Evolutionary conservation across 2,888 invertebrate species (phyloP).

Genomic region (Clusia tigrina): DNA sequence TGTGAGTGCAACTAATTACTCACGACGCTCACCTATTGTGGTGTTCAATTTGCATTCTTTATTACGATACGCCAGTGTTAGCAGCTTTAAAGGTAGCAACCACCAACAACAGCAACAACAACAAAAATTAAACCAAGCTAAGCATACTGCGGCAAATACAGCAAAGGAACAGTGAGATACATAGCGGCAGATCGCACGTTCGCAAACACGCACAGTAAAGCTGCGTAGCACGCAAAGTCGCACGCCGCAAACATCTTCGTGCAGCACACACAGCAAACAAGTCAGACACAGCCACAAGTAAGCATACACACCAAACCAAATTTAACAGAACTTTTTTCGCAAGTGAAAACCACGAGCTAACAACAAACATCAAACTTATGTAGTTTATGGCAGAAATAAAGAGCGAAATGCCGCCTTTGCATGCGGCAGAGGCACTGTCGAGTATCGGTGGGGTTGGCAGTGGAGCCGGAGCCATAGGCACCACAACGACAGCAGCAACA

Average conservation of each 20-base stretch:
- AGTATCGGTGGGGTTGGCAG: slow-evolving; percentile 32
- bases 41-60: neutral
- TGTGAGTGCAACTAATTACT: neutral
- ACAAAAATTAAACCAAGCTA: neutral
- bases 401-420: slow-evolving; percentile 61
- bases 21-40: neutral
- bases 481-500: slow-evolving; percentile 31
- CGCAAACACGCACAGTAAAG: neutral
- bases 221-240: neutral
- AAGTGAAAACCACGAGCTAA: neutral
- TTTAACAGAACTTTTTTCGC: neutral
- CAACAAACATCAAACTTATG: slow-evolving; percentile 40
- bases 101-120: slow-evolving; percentile 16
- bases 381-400: slow-evolving; percentile 56
- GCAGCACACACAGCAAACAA: slow-evolving; percentile 10
- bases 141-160: slow-evolving; percentile 1
- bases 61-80: no score
- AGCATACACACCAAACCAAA: slow-evolving; percentile 14
- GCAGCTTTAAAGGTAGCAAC: slow-evolving; percentile 18
- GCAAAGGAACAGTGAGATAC: neutral
- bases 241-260: neutral
- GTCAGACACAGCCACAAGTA: slow-evolving; percentile 32
- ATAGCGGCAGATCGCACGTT: neutral
- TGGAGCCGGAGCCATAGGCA: slow-evolving; percentile 12
- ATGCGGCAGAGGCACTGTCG: slow-evolving; percentile 52